These are phyloP conservation scores for Tholera decimalis DNA, from an alignment of 2,888 invertebrate genomes.

Conservation along the genomic window DNA sequence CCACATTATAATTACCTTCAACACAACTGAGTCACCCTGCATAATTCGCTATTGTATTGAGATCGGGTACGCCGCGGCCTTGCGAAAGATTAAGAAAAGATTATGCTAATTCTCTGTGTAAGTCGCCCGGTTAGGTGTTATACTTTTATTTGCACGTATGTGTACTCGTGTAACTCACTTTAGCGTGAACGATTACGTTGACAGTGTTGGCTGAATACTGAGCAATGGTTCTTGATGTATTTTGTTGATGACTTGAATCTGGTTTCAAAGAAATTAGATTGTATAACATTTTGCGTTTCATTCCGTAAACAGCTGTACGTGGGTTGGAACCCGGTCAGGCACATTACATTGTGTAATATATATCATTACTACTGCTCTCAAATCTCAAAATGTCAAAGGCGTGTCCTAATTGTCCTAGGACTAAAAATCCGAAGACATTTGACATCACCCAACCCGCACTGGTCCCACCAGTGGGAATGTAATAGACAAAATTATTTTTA, in stretches of 20 bases:
- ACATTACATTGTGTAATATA: too few species aligned
- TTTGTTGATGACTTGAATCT: not conserved
- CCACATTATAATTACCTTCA: conserved; percentile 39
- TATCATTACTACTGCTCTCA: too few species aligned
- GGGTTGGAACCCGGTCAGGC: too few species aligned
- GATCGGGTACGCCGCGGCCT: conserved; percentile 67
- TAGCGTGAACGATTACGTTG: conserved; percentile 32
- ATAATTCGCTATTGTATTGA: conserved; percentile 57
- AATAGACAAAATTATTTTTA: too few species aligned
- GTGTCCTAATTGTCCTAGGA: too few species aligned
- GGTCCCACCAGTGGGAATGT: too few species aligned
- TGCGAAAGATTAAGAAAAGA: conserved; percentile 73
- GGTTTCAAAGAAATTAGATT: too few species aligned
- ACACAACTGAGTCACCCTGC: conserved; percentile 38
- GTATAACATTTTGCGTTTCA: too few species aligned
- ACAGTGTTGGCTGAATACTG: not conserved
- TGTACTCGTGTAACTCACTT: conserved; percentile 30
- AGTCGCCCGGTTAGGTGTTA: conserved; percentile 52
- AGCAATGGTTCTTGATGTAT: not conserved
- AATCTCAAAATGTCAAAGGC: too few species aligned
- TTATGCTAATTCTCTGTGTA: conserved; percentile 73
- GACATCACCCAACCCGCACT: too few species aligned
- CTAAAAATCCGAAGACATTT: too few species aligned
- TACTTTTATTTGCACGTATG: conserved; percentile 45
- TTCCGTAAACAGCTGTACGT: too few species aligned